Evolutionary conservation across 2,888 invertebrate species (phyloP).

Genomic region (Acleris literana): DNA sequence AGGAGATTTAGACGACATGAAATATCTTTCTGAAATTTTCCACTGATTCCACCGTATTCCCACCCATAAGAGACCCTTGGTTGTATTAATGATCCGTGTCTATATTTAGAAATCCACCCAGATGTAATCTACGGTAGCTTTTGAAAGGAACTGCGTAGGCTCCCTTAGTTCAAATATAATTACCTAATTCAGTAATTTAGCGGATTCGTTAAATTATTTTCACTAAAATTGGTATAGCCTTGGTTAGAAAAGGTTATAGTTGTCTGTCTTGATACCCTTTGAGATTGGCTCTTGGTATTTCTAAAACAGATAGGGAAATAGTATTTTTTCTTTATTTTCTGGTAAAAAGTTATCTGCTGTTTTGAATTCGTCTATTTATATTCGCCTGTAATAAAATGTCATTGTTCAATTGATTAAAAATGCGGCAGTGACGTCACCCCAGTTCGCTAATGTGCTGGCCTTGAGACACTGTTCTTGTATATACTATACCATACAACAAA

Average conservation of each 20-base stretch:
- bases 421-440: slow-evolving; percentile 53
- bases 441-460: slow-evolving; percentile 53
- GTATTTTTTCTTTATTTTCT: not conserved
- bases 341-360: too few species aligned
- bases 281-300: too few species aligned
- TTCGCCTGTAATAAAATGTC: slow-evolving; percentile 7
- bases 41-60: not conserved
- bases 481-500: slow-evolving; percentile 7
- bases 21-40: not conserved
- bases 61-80: not conserved
- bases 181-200: not conserved
- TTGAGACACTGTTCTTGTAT: slow-evolving; percentile 42
- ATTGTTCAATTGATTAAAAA: slow-evolving; percentile 48
- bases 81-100: not conserved
- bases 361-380: not conserved
- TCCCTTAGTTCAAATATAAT: not conserved
- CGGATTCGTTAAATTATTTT: too few species aligned
- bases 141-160: slow-evolving; percentile 1
- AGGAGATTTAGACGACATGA: not conserved
- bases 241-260: not conserved
- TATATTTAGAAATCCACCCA: slow-evolving; percentile 2
- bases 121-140: not conserved
- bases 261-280: too few species aligned
- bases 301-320: too few species aligned
- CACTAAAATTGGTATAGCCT: not conserved